Evolutionary conservation across 2,888 invertebrate species (phyloP), one percentile per base, ranked within the genome.

Genomic region (Nephrotoma appendiculata): DNA sequence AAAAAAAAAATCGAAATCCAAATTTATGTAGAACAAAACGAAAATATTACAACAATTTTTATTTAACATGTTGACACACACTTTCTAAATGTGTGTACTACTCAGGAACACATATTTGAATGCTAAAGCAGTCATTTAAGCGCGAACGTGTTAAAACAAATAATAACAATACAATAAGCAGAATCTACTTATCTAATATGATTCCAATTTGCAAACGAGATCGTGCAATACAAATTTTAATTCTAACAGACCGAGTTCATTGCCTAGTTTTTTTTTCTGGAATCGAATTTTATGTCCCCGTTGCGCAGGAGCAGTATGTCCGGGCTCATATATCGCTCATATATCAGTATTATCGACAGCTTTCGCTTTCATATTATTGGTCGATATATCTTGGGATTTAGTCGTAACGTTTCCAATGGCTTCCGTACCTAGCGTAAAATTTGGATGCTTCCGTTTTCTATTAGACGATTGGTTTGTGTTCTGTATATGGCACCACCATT

Each of bases 271-370:
- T 88, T 45, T 90, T 90, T 1, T 88, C 86, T 19, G 90, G 90
- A 9, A 91, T 88, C 5, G 91, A 91, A 87, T 0, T 88, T 88
- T 6, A 92, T 89, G 2, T 94, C 91, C 90, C 94, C 92, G 86
- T 92, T 91, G 85, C 94, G 89, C 86, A 95, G 90, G n/a, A 92
- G 89, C 89, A 95, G 93, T n/a, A 94, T 92, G 89, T 94, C 93
- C 5, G 94, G 92, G 89, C 95, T 94, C 88, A 95, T 90, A 90
- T 94, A 94, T 86, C 93, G 89, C 87, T 90, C 90, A 87, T 91
- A 91, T 19, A n/a, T 89, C 87, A 31, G 89, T 88, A 86, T 90
- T 90, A 87, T 90, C 90, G 86, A 44, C 11, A 44, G 6, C 9
- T 15, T 4, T 52, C 0, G 88, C 83, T 87, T 89, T 90, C 42